Base-by-base conservation (phyloP, 2,888 invertebrate species). In the Choristoneura rosaceana region DNA sequence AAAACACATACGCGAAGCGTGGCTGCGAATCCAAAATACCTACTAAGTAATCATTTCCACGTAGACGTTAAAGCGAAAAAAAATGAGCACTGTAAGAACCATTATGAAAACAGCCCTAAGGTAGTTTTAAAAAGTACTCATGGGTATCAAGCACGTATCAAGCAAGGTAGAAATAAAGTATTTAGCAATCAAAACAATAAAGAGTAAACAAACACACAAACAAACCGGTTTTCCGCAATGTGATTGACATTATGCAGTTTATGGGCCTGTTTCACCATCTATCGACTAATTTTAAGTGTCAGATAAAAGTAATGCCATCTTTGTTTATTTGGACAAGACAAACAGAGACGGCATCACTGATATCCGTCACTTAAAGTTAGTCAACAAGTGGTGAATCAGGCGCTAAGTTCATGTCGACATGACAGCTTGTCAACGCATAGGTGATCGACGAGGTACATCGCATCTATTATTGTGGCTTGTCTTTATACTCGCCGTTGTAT, bases 1-100 rank as follows among this genome's bases (percentile, higher is more conserved):
- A 60, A 69, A 69, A 69, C 38, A 59, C 10, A 17, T 25, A 55
- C 4, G 38, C 59, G 59, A 55, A 59, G 38, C 33, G n/a, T 59
- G 59, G 14, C 33, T 58, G 8, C 33, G 25, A 59, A 59, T 59
- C 34, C 3, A 59, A 58, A 33, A 38, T 38, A 59, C 38, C n/a
- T 59, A 34, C 34, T 59, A 14, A 59, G 33, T 33, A 59, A n/a
- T 34, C 14, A 59, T 33, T 33, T 47, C 47, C 47, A 47, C 4
- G 14, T 58, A 33, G 33, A 33, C 12, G 3, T 58, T 58, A 33
- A 33, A 58, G 3, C 15, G 15, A 15, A n/a, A 47, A 47, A 47
- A n/a, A 47, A 12, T 52, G 8, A 15, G 9, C 17, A 17, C 15
- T 15, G 8, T 17, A 52, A 15, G 17, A 47, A 47, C n/a, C 47